Base-by-base conservation (phyloP, 2,888 invertebrate species). In the Cheilosia impressa region DNA sequence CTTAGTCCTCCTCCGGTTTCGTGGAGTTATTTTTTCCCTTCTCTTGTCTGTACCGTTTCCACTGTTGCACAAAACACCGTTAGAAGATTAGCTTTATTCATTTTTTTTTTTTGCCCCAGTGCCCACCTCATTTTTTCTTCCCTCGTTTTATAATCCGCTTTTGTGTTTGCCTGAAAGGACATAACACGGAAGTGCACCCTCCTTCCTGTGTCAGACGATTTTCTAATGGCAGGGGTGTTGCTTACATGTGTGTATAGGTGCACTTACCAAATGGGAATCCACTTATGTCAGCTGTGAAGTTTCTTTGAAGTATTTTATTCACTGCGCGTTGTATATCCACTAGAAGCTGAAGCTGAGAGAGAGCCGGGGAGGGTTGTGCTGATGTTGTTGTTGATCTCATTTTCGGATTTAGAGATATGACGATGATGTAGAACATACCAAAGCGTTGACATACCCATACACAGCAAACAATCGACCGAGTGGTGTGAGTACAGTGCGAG, bases 271-370 rank as follows among this genome's bases (percentile, higher is more conserved):
- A 85, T 85, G 85, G 85, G 85, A 85, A 85, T 85, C 81, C 85
- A 85, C 85, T 85, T 85, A 85, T 85, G 85, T 85, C 85, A 85
- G 85, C 85, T 85, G 85, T 85, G 85, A 85, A 85, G 85, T 85
- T 85, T 85, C 85, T 85, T 85, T 81, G 85, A 85, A 85, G 85
- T 81, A 76, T 85, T 85, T 81, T 77, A 85, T 85, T 81, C 85
- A 85, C 85, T 85, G 71, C 80, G 57, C 71, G 24, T 62, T 24
- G 43, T 52, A 76, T 60, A 60, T 71, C 66, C 38, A 19, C 19
- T 38, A n/a, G 62, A 15, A 57, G 68, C 57, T 41, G 41, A 60
- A 22, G 60, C 66, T 55, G 65, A 60, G 55, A 15, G 19, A 34
- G 27, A 5, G 27, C 6, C 6, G 27, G 27, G 9, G 10, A 50